Evolutionary conservation across 2,113 vertebrate genomes (phyloP).

Genomic region (Puntigrus tetrazona): DNA sequence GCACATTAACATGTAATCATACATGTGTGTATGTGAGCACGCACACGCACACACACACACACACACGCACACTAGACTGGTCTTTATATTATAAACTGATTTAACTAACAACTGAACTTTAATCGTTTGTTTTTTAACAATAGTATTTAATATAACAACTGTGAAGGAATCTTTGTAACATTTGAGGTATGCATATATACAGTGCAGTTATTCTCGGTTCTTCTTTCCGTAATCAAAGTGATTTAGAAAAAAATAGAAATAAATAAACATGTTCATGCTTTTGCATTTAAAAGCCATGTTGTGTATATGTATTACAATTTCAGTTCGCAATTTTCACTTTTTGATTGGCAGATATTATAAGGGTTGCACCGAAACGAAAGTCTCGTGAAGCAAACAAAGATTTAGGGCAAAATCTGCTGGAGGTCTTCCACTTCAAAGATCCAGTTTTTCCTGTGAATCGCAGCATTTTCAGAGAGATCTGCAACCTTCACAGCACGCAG

Average conservation of each 20-base stretch:
- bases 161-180: background rate
- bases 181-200: background rate
- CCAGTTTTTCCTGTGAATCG: slow-evolving; percentile 82
- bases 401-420: slow-evolving; percentile 77
- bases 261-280: background rate
- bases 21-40: too few species aligned
- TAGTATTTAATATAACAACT: background rate
- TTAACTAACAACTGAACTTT: background rate
- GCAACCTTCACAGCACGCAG: slow-evolving; percentile 91
- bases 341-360: background rate
- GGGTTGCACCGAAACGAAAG: background rate
- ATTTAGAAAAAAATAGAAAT: background rate
- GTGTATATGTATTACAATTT: background rate
- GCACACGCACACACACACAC: background rate
- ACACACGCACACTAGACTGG: background rate
- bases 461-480: slow-evolving; percentile 83
- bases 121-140: background rate
- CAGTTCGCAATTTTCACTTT: background rate
- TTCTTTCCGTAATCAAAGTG: background rate
- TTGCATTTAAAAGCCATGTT: background rate
- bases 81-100: background rate
- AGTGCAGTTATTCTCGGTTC: background rate
- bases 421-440: slow-evolving; percentile 89
- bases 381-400: background rate
- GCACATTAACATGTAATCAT: background rate